A percentile compares a stretch with the other conserved stretches of the same genome.
phyloP scores from a whole-genome alignment of 2,113 vertebrate genomes.

The Bagarius yarrelli region DNA sequence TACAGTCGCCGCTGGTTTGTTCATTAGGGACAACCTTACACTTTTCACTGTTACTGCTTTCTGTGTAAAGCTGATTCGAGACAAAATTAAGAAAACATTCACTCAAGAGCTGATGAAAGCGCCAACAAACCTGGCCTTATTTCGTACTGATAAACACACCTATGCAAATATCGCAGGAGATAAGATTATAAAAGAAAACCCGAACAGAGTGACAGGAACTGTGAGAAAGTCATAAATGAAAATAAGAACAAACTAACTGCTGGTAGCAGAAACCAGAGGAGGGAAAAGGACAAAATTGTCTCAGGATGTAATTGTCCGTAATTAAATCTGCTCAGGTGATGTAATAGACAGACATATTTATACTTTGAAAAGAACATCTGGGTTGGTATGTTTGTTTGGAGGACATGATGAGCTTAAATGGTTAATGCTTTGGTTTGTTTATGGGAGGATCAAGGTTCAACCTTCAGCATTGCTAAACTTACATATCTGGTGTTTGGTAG shows the following conservation, averaged over 20 bases:
- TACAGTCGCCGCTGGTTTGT: no score
- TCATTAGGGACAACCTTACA: no score
- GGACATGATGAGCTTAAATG: no score
- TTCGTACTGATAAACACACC: constrained; percentile 56
- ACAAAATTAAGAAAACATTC: no score
- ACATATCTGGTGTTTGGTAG: no score
- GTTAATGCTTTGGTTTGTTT: no score
- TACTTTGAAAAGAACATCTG: neutral
- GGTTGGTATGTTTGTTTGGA: no score
- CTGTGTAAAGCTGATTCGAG: no score
- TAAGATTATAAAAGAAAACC: constrained; percentile 53
- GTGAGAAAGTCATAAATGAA: constrained; percentile 17
- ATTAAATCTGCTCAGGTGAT: neutral
- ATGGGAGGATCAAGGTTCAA: no score
- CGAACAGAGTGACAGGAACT: constrained; percentile 39
- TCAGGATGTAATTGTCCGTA: neutral
- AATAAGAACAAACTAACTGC: neutral
- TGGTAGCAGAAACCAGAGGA: neutral
- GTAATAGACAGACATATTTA: neutral
- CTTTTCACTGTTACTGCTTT: no score
- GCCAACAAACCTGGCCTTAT: constrained; percentile 60
- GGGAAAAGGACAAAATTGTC: neutral
- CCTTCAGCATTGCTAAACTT: no score
- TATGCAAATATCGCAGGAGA: constrained; percentile 56
- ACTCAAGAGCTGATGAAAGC: constrained; percentile 68